Evolutionary conservation across 2,113 vertebrate genomes (phyloP).

Genomic region (Platichthys stellatus): DNA sequence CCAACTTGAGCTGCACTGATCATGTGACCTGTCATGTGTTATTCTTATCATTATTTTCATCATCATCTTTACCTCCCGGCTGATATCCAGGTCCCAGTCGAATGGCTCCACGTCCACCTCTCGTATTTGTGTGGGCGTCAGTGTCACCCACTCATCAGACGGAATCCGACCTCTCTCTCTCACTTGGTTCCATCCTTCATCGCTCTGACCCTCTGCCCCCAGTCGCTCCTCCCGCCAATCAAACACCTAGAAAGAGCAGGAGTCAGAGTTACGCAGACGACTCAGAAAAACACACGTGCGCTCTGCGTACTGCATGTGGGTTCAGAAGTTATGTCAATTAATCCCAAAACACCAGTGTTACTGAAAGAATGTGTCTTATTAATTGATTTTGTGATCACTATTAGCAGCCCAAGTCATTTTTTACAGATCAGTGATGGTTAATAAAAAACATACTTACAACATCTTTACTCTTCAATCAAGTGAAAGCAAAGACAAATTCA

Average conservation of each 20-base stretch:
- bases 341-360: neutral
- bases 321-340: neutral
- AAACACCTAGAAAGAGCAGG: slow-evolving; percentile 46
- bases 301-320: no score
- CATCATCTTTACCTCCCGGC: slow-evolving; percentile 86
- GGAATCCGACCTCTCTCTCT: slow-evolving; percentile 45
- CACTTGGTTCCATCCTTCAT: slow-evolving; percentile 68
- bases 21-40: no score
- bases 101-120: slow-evolving; percentile 89
- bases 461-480: neutral
- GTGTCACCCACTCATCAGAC: slow-evolving; percentile 84
- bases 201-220: slow-evolving; percentile 68
- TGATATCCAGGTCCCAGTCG: slow-evolving; percentile 92
- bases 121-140: slow-evolving; percentile 74
- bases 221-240: slow-evolving; percentile 73
- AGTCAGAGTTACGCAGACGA: neutral
- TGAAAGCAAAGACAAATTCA: slow-evolving; percentile 1
- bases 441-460: neutral
- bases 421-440: neutral
- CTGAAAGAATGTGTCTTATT: neutral
- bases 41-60: no score
- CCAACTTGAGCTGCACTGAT: no score
- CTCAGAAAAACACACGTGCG: no score
- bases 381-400: no score
- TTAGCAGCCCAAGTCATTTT: neutral